These are phyloP conservation scores for Ascidia mentula DNA, from an alignment of 23 tunicate species.

Conservation along the genomic window DNA sequence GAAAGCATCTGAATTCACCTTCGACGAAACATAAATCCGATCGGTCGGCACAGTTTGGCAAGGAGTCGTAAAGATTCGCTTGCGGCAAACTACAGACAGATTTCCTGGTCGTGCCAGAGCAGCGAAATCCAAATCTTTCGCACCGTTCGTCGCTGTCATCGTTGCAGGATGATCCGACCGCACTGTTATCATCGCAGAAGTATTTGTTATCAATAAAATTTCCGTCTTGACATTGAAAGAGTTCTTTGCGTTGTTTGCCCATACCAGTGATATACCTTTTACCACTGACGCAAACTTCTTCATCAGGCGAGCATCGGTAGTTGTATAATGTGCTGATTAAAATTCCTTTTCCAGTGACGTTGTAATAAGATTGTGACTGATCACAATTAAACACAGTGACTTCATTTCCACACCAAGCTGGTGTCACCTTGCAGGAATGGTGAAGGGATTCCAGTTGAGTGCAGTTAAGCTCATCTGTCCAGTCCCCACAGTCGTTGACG, in stretches of 20 bases:
- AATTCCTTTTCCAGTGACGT: background rate
- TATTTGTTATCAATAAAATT: background rate
- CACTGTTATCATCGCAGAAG: background rate
- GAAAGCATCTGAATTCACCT: background rate
- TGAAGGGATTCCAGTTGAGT: too few species aligned
- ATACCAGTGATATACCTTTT: background rate
- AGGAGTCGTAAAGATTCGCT: conserved; percentile 7
- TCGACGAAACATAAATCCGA: conserved; percentile 6
- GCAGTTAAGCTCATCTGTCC: background rate
- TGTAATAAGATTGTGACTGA: too few species aligned
- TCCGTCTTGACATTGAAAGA: background rate
- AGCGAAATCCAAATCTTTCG: background rate
- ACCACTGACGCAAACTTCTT: background rate
- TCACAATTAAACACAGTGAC: too few species aligned
- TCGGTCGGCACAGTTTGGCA: background rate
- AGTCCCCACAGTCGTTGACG: background rate
- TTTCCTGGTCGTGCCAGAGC: background rate
- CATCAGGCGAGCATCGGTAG: background rate
- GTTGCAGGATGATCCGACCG: background rate
- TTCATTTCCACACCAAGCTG: background rate
- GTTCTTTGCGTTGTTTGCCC: background rate
- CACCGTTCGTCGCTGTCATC: conserved; percentile 1
- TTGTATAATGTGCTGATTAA: too few species aligned
- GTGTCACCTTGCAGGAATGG: background rate
- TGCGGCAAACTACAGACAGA: background rate